Conservation (phyloP, 2,888 invertebrate species). For the Hymenopus coronatus region DNA sequence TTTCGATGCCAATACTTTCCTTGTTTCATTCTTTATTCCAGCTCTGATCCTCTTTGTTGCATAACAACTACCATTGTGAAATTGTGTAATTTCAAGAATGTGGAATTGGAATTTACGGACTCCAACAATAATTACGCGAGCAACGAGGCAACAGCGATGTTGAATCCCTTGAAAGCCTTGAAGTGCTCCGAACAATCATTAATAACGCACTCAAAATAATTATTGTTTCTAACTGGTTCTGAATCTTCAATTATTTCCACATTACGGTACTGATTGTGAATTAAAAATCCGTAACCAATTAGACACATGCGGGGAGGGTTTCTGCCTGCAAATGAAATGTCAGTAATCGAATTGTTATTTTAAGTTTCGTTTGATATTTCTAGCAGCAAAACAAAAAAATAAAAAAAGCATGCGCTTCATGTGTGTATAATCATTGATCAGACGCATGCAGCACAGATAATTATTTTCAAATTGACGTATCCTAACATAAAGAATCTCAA, state of each 20-base stretch:
- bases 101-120: background rate
- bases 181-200: background rate
- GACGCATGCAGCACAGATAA: background rate
- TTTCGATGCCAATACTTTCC: background rate
- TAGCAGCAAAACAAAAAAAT: background rate
- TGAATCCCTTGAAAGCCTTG: background rate
- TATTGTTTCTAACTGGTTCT: conserved; percentile 10
- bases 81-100: background rate
- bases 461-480: background rate
- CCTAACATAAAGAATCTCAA: background rate
- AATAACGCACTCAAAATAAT: conserved; percentile 15
- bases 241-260: conserved; percentile 18
- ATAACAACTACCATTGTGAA: background rate
- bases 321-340: background rate
- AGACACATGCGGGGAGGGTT: background rate
- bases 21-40: background rate
- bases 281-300: conserved; percentile 20
- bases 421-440: background rate
- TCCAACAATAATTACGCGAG: background rate
- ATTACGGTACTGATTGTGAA: conserved; percentile 16
- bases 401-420: background rate
- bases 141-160: background rate
- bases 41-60: background rate
- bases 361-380: background rate
- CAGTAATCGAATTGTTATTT: background rate